Conservation (phyloP, 2,797 vertebrate genomes). For the Tokudaia muenninki region DNA sequence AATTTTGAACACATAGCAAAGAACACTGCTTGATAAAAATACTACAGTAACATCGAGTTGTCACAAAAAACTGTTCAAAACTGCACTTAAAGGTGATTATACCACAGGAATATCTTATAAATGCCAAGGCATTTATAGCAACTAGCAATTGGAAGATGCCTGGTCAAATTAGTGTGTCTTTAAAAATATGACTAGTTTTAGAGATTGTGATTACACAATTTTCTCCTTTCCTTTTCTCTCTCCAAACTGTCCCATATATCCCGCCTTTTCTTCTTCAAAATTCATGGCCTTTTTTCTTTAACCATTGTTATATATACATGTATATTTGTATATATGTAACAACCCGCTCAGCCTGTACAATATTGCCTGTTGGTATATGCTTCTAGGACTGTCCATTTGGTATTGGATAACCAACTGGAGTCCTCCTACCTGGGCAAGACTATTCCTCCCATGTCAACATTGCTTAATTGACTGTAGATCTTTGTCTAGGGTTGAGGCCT, state of each 20-base stretch:
- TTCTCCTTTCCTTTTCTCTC: neutral
- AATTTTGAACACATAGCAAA: slow-evolving; percentile 4
- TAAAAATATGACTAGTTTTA: neutral
- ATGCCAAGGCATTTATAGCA: slow-evolving; percentile 31
- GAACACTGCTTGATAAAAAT: neutral
- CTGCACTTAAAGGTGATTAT: slow-evolving; percentile 47
- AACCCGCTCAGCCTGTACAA: neutral
- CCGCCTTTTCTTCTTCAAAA: neutral
- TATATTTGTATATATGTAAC: neutral
- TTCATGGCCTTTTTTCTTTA: neutral
- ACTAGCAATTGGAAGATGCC: slow-evolving; percentile 14
- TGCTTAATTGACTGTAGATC: neutral
- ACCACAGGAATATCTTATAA: slow-evolving; percentile 24
- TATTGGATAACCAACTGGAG: neutral
- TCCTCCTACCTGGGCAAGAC: neutral
- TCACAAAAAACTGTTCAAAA: neutral
- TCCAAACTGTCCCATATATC: neutral
- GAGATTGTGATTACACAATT: neutral
- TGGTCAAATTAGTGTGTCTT: neutral
- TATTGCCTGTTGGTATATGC: neutral
- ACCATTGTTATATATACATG: neutral
- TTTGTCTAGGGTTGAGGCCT: neutral
- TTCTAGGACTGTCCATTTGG: neutral
- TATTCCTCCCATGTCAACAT: neutral
- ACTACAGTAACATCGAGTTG: slow-evolving; percentile 7